These are phyloP conservation scores for Lanistes nyassanus DNA, from an alignment of 1,140 invertebrate genomes.

Conservation along the genomic window DNA sequence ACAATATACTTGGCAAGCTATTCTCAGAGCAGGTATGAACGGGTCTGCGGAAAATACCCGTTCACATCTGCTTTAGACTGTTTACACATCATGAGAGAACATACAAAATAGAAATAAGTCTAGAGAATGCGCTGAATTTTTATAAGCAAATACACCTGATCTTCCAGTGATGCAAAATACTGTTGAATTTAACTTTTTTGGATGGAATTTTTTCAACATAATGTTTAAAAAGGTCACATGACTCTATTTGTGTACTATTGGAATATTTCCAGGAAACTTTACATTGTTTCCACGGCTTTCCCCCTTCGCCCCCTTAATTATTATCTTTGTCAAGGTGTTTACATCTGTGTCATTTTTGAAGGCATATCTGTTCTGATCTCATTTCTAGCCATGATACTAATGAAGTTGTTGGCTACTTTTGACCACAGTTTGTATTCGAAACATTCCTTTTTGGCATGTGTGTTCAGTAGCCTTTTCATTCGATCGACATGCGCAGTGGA, in stretches of 20 bases:
- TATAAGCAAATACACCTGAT: constrained; percentile 31
- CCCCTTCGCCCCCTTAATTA: constrained; percentile 3
- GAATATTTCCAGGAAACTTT: constrained; percentile 23
- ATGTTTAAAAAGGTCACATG: constrained; percentile 31
- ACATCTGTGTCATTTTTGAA: constrained; percentile 26
- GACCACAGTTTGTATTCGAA: constrained; percentile 24
- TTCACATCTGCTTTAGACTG: constrained; percentile 10
- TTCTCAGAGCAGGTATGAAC: constrained; percentile 7
- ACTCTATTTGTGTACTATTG: constrained; percentile 23
- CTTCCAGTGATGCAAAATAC: constrained; percentile 38
- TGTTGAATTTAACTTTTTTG: constrained; percentile 29
- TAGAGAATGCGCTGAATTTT: constrained; percentile 28
- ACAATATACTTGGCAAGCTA: constrained; percentile 17
- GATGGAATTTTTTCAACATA: constrained; percentile 25
- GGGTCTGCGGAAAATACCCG: neutral
- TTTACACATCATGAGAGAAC: constrained; percentile 29
- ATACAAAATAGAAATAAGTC: constrained; percentile 18
- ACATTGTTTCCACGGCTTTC: constrained; percentile 10
- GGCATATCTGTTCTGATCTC: constrained; percentile 27
- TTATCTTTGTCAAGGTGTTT: constrained; percentile 21
- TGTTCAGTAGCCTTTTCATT: constrained; percentile 21
- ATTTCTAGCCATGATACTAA: constrained; percentile 22
- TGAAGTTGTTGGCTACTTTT: constrained; percentile 26
- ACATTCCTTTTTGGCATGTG: constrained; percentile 25
- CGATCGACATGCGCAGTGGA: neutral